Conservation (phyloP, 2,113 vertebrate species). For the Ophiodon elongatus region DNA sequence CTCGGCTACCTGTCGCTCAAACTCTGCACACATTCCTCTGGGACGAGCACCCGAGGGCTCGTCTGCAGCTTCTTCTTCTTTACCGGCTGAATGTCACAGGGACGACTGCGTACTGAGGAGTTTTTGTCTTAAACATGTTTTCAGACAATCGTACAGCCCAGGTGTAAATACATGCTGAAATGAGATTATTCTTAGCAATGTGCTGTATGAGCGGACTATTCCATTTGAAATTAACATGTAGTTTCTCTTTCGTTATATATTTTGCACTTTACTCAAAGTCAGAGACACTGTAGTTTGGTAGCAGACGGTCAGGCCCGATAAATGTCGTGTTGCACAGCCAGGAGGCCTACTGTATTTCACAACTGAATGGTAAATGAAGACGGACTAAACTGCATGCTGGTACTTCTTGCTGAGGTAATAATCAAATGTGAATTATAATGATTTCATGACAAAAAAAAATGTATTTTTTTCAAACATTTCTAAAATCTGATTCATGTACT, state of each 20-base stretch:
- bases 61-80: constrained; percentile 46
- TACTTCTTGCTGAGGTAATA: neutral
- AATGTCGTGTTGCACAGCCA: constrained; percentile 10
- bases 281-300: constrained; percentile 26
- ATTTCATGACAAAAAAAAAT: neutral
- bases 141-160: constrained; percentile 16
- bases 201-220: constrained; percentile 36
- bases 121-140: constrained; percentile 23
- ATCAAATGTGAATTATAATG: constrained; percentile 18
- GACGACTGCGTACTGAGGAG: constrained; percentile 19
- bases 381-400: neutral
- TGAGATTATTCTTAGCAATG: constrained; percentile 15
- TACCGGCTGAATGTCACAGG: neutral
- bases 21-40: constrained; percentile 63
- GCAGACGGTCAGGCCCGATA: neutral
- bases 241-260: constrained; percentile 24
- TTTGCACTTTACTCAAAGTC: constrained; percentile 66
- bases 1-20: neutral
- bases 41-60: constrained; percentile 3
- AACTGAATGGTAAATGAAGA: constrained; percentile 1
- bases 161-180: constrained; percentile 22
- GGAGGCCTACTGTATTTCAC: constrained; percentile 14
- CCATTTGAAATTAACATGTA: constrained; percentile 22
- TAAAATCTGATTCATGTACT: neutral
- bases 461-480: constrained; percentile 22